phyloP scores from a whole-genome alignment of 2,113 vertebrate species.

The Kryptolebias marmoratus region DNA sequence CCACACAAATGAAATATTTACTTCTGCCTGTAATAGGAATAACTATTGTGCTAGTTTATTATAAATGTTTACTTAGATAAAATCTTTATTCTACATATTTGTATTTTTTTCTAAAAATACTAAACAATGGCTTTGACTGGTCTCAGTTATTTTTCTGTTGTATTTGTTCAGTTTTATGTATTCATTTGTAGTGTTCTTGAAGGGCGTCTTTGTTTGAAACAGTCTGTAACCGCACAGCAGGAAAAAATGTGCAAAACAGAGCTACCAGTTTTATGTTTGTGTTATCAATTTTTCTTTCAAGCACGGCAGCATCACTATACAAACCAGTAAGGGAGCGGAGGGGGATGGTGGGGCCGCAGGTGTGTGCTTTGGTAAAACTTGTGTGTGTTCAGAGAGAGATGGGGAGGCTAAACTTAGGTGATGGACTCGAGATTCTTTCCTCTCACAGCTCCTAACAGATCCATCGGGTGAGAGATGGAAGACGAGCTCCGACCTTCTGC shows the following conservation, averaged over 20 bases:
- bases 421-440: slow-evolving; percentile 16
- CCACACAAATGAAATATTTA: too few relatives aligned
- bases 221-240: background rate
- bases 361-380: slow-evolving; percentile 10
- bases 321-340: slow-evolving; percentile 34
- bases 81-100: too few relatives aligned
- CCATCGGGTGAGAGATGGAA: slow-evolving; percentile 32
- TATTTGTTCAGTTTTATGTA: background rate
- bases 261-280: slow-evolving; percentile 61
- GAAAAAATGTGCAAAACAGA: slow-evolving; percentile 15
- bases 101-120: too few relatives aligned
- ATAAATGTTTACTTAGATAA: too few relatives aligned
- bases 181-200: background rate
- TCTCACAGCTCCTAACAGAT: slow-evolving; percentile 8
- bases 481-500: slow-evolving; percentile 45
- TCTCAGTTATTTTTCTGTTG: too few relatives aligned
- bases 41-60: too few relatives aligned
- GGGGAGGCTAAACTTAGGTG: slow-evolving; percentile 38
- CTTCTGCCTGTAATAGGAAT: too few relatives aligned
- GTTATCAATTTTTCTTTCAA: slow-evolving; percentile 80
- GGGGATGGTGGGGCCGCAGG: background rate
- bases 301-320: slow-evolving; percentile 75
- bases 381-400: slow-evolving; percentile 20
- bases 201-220: too few relatives aligned
- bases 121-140: too few relatives aligned